Base-by-base conservation (phyloP, 2,113 vertebrate genomes). In the Arvicanthis niloticus region DNA sequence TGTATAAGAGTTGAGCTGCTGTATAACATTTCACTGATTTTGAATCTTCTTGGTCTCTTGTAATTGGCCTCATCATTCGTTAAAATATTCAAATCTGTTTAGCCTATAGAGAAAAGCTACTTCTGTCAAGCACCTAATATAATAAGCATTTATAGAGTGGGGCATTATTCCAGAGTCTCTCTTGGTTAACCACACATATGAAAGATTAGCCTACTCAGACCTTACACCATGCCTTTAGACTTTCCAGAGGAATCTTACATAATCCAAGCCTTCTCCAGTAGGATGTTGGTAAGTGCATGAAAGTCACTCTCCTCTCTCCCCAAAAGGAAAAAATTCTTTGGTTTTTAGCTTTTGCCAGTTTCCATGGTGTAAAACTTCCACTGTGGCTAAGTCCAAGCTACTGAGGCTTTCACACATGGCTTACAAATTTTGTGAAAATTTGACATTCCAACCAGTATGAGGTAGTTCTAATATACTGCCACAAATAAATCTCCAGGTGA, bases 361-460 rank as follows among this genome's bases (percentile, higher is more conserved):
- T 92, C 85, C 91, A 65, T 48, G 24, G 84, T 92, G 56, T 88
- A 67, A 84, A 92, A 75, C 80, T 84, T 72, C 75, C 34, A 78
- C 78, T 34, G 3, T 3, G 29, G 86, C 60, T n/a, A 73, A 75
- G 88, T 88, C 42, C 58, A 70, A 80, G 72, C 80, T 90, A 78
- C 84, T 40, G 85, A 51, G 51, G 45, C 24, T 51, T 95, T 91
- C 45, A 90, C 67, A 77, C 67, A 78, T 34, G 78, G 37, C 68
- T 93, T 93, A n/a, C 67, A 93, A 84, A 78, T 56, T 93, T 92
- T 68, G 88, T 78, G 48, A 93, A 92, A 84, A 84, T 53, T 72
- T 62, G n/a, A 91, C 75, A 5, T 48, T 87, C 48, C 42, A 29
- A 48, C 24, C 34, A 77, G 82, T 72, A 31, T 2, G 3, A 78